phyloP scores from a whole-genome alignment of 2,797 vertebrate species.

The Coranthus polyacanthus region DNA sequence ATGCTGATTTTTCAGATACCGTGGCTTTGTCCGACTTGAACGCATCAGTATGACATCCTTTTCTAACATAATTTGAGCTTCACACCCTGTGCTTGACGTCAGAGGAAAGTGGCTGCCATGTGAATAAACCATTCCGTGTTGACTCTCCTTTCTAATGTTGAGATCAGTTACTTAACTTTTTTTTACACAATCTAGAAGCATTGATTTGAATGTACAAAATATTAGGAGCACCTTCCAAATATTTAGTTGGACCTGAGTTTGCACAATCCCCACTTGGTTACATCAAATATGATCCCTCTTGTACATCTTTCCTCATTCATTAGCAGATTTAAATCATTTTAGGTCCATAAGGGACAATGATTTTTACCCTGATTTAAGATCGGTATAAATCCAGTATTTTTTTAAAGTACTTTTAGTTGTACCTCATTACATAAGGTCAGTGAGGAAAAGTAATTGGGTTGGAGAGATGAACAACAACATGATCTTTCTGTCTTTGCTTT shows the following conservation, averaged over 20 bases:
- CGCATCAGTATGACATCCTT: no score
- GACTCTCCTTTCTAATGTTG: neutral
- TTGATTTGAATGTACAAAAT: slow-evolving; percentile 5
- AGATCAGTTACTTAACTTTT: neutral
- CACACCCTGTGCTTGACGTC: no score
- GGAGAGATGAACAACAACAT: neutral
- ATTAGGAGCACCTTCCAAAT: neutral
- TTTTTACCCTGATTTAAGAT: no score
- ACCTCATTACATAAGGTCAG: no score
- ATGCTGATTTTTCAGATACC: no score
- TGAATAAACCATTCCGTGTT: neutral
- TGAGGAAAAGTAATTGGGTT: neutral
- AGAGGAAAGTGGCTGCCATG: no score
- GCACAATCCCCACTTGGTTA: neutral
- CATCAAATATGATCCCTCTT: neutral
- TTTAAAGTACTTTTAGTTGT: no score
- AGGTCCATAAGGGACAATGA: neutral
- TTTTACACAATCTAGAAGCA: neutral
- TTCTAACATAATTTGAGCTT: no score
- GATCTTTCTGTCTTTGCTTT: neutral
- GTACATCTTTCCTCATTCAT: neutral
- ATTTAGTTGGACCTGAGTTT: neutral
- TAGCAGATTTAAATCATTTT: neutral
- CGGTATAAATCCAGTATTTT: no score
- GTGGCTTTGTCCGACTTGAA: no score